These are phyloP conservation scores for Microplitis deprimator DNA, from an alignment of 2,888 invertebrate species.

Conservation along the genomic window DNA sequence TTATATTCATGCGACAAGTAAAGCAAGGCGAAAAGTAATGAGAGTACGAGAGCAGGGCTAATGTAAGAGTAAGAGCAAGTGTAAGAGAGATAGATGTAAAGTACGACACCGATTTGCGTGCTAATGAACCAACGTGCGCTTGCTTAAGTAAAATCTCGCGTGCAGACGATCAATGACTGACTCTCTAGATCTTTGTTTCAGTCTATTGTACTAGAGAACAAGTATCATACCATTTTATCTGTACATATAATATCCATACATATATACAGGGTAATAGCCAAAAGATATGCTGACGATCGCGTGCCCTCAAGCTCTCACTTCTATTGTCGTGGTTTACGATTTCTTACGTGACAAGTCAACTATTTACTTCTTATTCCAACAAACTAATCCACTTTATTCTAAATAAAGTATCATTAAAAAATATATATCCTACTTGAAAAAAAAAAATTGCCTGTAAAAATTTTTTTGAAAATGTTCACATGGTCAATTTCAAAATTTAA, in stretches of 20 bases:
- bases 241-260: neutral
- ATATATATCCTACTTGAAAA: neutral
- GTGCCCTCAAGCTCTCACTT: conserved; percentile 42
- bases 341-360: conserved; percentile 39
- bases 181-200: conserved; percentile 39
- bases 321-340: conserved; percentile 20
- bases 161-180: conserved; percentile 50
- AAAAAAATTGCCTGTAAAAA: no score
- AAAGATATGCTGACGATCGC: conserved; percentile 38
- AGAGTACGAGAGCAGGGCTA: conserved; percentile 13
- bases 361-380: conserved; percentile 28
- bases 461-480: conserved; percentile 4
- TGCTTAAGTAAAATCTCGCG: conserved; percentile 64
- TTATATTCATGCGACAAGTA: conserved; percentile 25
- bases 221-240: neutral
- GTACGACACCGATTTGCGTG: conserved; percentile 59
- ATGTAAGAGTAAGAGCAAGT: neutral
- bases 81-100: conserved; percentile 15
- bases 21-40: conserved; percentile 9
- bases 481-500: no score
- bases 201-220: neutral
- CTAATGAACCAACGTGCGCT: conserved; percentile 58
- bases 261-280: conserved; percentile 22
- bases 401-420: neutral
- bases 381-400: conserved; percentile 28